A percentile compares a stretch with the other conserved stretches of the same genome.
These are phyloP conservation scores for Noctua janthe DNA, from an alignment of 2,888 invertebrate species.

Conservation along the genomic window DNA sequence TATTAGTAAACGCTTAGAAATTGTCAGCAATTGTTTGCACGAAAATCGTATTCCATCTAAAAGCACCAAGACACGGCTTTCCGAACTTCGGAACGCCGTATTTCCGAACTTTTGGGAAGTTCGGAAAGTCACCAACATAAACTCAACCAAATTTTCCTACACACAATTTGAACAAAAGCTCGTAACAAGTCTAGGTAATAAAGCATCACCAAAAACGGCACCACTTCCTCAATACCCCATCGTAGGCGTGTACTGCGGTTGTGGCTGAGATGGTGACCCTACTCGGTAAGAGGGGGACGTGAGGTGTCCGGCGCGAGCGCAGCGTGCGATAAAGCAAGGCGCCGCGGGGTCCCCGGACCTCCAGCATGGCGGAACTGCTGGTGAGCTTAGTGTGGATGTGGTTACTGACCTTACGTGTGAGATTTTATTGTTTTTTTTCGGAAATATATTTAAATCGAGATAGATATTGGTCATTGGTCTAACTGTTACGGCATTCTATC, in stretches of 20 bases:
- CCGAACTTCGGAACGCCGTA: background rate
- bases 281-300: constrained; percentile 75
- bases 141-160: constrained; percentile 12
- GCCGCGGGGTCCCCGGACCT: constrained; percentile 88
- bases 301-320: constrained; percentile 87
- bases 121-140: background rate
- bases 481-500: background rate
- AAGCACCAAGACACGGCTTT: background rate
- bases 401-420: constrained; percentile 18
- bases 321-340: constrained; percentile 89
- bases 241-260: constrained; percentile 65
- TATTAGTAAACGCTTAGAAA: background rate
- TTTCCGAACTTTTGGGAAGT: too few species aligned
- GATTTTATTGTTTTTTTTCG: background rate
- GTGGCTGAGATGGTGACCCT: constrained; percentile 73
- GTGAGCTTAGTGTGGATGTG: constrained; percentile 71
- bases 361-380: constrained; percentile 79
- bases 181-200: constrained; percentile 48
- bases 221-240: constrained; percentile 61
- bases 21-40: background rate
- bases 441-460: background rate
- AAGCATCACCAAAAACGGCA: constrained; percentile 61
- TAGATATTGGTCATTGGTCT: background rate
- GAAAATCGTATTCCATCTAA: background rate
- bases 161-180: constrained; percentile 29